Base-by-base conservation (phyloP, 1,140 invertebrate genomes). In the Portunus trituberculatus region DNA sequence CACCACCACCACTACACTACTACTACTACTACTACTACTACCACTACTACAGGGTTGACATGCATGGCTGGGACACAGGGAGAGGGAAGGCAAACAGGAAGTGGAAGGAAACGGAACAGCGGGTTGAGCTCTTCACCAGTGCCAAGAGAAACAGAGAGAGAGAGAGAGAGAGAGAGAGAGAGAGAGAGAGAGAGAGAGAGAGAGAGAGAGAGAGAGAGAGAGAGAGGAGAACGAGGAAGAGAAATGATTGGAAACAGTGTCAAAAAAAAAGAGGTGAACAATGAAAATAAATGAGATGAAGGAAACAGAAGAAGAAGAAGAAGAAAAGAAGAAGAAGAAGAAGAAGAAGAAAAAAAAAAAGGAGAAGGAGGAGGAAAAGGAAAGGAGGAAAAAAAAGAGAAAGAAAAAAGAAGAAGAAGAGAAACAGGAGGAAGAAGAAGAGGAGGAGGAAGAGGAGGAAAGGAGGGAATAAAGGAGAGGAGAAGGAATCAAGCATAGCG, bases 151-250 rank as follows among this genome's bases (percentile, higher is more conserved):
- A 59, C 52, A 59, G 52, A 59, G 52, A 59, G 52, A 59, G 67
- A 76, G n/a, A n/a, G n/a, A 76, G 67, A 76, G 67, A 76, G 67
- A 76, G 67, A 76, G 25, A 76, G 67, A 76, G 67, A 76, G 67
- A 76, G 39, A 39, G 39, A 39, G 39, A 39, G 39, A 39, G 39
- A 59, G 52, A 59, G 52, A 59, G 52, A 59, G 52, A 59, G 52
- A 59, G 52, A 59, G 52, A 59, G 52, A 10, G 52, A 10, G 10
- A 10, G 52, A 10, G 12, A 59, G 20, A 76, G n/a, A 3, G 8
- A 76, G 67, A 76, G 67, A n/a, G 20, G 20, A 25, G n/a, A 20
- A 59, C 12, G 25, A 76, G 67, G 20, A 25, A 76, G 67, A 76
- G 39, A 39, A 39, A 39, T 39, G 48, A 39, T 39, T 39, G 39